Percentiles rank a stretch among this genome's conserved stretches.
These are phyloP conservation scores for Thelaira solivaga DNA, from an alignment of 2,888 invertebrate genomes.

Conservation along the genomic window DNA sequence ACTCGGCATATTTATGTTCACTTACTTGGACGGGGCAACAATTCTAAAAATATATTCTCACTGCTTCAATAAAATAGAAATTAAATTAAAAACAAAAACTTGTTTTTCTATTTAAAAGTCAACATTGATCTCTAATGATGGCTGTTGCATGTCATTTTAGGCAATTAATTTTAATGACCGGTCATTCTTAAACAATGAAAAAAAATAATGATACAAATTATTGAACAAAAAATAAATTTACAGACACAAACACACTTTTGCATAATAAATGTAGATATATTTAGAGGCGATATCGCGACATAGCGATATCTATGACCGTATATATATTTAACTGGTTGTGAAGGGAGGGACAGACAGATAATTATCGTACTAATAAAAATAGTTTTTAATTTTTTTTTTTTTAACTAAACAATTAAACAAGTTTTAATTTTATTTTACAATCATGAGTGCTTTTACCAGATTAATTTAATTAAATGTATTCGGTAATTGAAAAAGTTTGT, in stretches of 20 bases:
- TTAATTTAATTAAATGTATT: slow-evolving; percentile 23
- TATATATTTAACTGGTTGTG: no score
- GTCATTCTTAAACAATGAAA: slow-evolving; percentile 26
- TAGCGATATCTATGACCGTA: no score
- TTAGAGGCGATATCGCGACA: no score
- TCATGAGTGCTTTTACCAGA: not conserved
- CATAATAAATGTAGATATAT: not conserved
- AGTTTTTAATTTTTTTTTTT: no score
- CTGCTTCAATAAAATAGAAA: not conserved
- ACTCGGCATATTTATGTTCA: no score
- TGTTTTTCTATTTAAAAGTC: not conserved
- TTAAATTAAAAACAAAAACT: not conserved
- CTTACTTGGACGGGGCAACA: no score
- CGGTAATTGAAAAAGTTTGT: slow-evolving; percentile 9
- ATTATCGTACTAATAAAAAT: no score
- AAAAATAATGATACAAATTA: not conserved
- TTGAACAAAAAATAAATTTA: not conserved
- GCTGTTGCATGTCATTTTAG: slow-evolving; percentile 51
- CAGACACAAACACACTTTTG: not conserved
- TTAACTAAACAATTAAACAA: slow-evolving; percentile 15
- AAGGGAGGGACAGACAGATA: no score
- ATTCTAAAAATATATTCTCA: not conserved
- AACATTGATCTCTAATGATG: slow-evolving; percentile 44
- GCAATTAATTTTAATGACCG: slow-evolving; percentile 57
- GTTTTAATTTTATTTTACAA: slow-evolving; percentile 7